These are phyloP conservation scores for Cephus cinctus DNA, from an alignment of 1,140 invertebrate genomes.

Conservation along the genomic window DNA sequence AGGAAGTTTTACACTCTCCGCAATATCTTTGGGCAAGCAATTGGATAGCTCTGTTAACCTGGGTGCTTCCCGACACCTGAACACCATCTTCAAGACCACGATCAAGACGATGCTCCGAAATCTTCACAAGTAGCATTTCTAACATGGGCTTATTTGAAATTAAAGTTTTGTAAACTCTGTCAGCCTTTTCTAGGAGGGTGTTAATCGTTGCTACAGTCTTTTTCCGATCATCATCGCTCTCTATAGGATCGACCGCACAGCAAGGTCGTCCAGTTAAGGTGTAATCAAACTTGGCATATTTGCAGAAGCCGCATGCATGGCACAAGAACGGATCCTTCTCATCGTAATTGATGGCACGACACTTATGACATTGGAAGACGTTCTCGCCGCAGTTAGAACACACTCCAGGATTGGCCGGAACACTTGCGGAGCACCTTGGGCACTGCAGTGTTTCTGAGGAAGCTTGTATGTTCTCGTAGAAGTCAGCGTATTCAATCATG, in stretches of 20 bases:
- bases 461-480: constrained; percentile 84
- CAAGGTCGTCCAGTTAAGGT: constrained; percentile 86
- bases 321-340: constrained; percentile 99
- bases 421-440: constrained; percentile 92
- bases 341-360: constrained; percentile 97
- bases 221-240: constrained; percentile 94
- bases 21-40: constrained; percentile 90
- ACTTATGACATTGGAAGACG: constrained; percentile 98
- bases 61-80: constrained; percentile 57
- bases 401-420: constrained; percentile 95
- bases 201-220: constrained; percentile 93
- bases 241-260: constrained; percentile 95
- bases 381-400: constrained; percentile 98
- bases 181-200: constrained; percentile 88
- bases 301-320: constrained; percentile 98
- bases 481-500: constrained; percentile 99
- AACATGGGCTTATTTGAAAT: constrained; percentile 86
- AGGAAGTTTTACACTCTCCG: constrained; percentile 89
- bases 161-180: constrained; percentile 89
- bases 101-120: constrained; percentile 73
- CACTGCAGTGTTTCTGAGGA: constrained; percentile 91
- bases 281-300: constrained; percentile 99
- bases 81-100: constrained; percentile 62
- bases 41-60: constrained; percentile 84
- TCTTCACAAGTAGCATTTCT: constrained; percentile 78